These are phyloP conservation scores for Pocillopora damicornis DNA, from an alignment of 64 coral and sea anemone genomes.

Conservation along the genomic window DNA sequence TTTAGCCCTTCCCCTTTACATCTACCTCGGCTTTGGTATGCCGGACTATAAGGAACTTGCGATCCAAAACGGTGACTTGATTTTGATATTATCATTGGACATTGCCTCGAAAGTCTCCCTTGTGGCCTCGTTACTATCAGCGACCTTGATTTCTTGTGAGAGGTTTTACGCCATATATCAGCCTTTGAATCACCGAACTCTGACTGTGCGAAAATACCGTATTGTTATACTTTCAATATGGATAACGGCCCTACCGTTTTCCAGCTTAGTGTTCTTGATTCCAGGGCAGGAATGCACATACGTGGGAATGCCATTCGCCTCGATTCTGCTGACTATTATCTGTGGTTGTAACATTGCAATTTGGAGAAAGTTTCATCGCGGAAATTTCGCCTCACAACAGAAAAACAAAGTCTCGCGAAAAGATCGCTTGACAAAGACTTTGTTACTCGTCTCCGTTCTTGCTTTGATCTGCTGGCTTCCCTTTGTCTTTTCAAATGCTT, in stretches of 20 bases:
- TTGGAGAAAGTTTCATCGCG: slow-evolving; percentile 6
- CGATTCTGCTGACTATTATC: not conserved
- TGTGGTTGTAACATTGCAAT: slow-evolving; percentile 3
- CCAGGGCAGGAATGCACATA: not conserved
- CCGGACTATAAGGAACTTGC: not conserved
- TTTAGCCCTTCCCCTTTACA: not conserved
- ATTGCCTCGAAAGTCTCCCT: not conserved
- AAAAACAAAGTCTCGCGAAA: not conserved
- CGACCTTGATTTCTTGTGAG: not conserved
- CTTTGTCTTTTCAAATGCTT: not conserved
- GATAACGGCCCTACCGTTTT: not conserved
- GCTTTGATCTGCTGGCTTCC: not conserved
- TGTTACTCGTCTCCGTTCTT: not conserved
- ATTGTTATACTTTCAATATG: not conserved
- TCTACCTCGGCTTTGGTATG: not conserved
- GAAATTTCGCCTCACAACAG: not conserved
- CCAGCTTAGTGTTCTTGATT: not conserved
- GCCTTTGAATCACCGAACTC: not conserved
- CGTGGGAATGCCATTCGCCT: not conserved
- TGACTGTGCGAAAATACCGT: not conserved
- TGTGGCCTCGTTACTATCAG: not conserved
- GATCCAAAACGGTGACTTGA: not conserved
- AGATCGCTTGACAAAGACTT: not conserved
- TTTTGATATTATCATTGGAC: not conserved
- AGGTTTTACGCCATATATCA: slow-evolving; percentile 2